Percentiles rank a stretch among this genome's conserved stretches.
These are phyloP conservation scores for Nemoura dubitans DNA, from an alignment of 2,888 invertebrate species.

Conservation along the genomic window DNA sequence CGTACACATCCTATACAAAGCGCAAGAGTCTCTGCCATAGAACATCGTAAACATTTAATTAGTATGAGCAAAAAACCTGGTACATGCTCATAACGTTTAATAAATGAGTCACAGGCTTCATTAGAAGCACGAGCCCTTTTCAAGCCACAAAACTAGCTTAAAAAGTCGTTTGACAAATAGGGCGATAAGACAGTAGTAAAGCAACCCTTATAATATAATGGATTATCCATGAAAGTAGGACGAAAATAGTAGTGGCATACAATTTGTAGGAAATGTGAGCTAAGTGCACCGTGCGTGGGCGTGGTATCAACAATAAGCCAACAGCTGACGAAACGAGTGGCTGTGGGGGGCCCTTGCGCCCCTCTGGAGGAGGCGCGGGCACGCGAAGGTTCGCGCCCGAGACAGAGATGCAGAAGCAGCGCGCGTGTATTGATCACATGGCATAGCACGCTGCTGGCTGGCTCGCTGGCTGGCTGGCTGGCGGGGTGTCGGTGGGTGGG, in stretches of 20 bases:
- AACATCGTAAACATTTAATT: background rate
- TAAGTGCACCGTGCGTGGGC: constrained; percentile 19
- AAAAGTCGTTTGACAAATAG: background rate
- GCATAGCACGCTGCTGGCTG: background rate
- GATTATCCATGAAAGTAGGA: constrained; percentile 12
- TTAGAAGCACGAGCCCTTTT: background rate
- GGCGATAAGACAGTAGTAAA: background rate
- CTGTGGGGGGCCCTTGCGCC: background rate
- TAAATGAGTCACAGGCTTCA: background rate
- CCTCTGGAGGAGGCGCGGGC: background rate
- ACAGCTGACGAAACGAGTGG: background rate
- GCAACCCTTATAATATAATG: background rate
- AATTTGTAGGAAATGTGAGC: constrained; percentile 7
- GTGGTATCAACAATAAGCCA: constrained; percentile 29
- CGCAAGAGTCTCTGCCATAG: background rate
- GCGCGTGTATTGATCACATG: background rate
- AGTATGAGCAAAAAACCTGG: background rate
- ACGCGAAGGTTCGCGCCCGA: background rate
- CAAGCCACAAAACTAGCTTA: background rate
- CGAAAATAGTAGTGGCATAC: background rate
- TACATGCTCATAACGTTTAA: background rate
- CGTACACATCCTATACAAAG: background rate
- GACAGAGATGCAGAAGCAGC: background rate
- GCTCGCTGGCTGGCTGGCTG: background rate
- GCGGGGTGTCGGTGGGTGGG: background rate